Evolutionary conservation across 2,888 invertebrate species (phyloP), one percentile per base, ranked within the genome.

Genomic region (Rhaphigaster nebulosa): DNA sequence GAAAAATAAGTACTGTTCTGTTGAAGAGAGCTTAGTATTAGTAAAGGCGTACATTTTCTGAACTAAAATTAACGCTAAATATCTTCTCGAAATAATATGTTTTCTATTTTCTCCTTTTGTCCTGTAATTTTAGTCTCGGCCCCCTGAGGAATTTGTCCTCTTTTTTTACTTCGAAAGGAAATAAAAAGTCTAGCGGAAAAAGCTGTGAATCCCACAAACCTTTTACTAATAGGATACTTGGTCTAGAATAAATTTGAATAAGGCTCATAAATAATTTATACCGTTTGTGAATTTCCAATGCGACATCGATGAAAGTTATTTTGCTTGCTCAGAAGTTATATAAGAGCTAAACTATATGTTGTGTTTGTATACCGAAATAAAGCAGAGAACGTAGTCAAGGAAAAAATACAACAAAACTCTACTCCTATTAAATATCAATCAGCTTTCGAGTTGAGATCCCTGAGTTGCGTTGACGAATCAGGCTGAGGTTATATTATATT

Each of bases 181-280:
- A 70, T 70, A 34, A 34, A 70, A 70, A 6, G 70, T 70, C 20
- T 34, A 20, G 70, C 34, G 34, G 29, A 20, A 70, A 70, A 70
- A 34, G 18, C 65, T 34, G 70, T 38, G 70, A 34, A 70, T 70
- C 34, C 34, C 6, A 29, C 65, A 34, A 34, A 65, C 70, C 70
- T 70, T 34, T 34, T 34, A 70, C 70, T 70, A 70, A 34, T 70
- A 70, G 34, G 70, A 65, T 34, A 70, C 70, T 70, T 70, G 34
- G 70, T 34, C 70, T 34, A 70, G 70, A 70, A 70, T 65, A 65
- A 65, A 65, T 65, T 65, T 65, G 65, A 65, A 65, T 70, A 70
- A 70, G 18, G 70, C 34, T 70, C 70, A 70, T 70, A 34, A 70
- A 70, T 70, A 20, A 70, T 70, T 70, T 70, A 70, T 70, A 70